Evolutionary conservation across 2,113 vertebrate genomes (phyloP).

Genomic region (Colaptes auratus): DNA sequence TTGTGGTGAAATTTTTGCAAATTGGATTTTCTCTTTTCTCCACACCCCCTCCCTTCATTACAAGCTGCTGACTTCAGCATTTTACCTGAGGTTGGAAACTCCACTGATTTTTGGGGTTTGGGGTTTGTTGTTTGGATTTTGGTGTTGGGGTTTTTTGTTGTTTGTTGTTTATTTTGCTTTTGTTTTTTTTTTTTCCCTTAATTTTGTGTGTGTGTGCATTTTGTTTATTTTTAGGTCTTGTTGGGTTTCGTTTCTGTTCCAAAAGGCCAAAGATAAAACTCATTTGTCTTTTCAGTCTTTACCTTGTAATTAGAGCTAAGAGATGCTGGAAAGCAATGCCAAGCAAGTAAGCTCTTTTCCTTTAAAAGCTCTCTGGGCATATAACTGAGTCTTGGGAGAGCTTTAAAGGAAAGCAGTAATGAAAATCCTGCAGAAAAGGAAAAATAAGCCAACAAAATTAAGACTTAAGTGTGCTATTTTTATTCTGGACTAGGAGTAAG

Average conservation of each 20-base stretch:
- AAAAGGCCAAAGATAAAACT: constrained; percentile 38
- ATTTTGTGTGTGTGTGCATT: too few species aligned
- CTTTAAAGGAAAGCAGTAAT: constrained; percentile 38
- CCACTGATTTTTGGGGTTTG: background rate
- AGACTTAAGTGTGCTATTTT: constrained; percentile 35
- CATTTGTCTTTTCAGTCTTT: constrained; percentile 55
- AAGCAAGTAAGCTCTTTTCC: background rate
- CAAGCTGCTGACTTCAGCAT: constrained; percentile 48
- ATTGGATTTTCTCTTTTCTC: constrained; percentile 38
- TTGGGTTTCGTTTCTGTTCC: background rate
- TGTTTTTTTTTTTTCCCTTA: too few species aligned
- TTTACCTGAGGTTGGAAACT: constrained; percentile 31
- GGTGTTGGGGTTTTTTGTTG: background rate
- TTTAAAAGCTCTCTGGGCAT: constrained; percentile 18
- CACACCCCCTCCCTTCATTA: fast-evolving
- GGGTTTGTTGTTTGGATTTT: fast-evolving
- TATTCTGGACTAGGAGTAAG: background rate
- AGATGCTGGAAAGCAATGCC: background rate
- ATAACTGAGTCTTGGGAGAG: constrained; percentile 23
- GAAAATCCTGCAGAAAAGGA: constrained; percentile 52
- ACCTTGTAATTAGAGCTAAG: constrained; percentile 43
- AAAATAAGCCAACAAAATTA: constrained; percentile 53
- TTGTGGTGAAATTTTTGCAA: constrained; percentile 39
- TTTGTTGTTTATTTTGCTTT: background rate
- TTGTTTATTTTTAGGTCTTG: background rate